These are phyloP conservation scores for Zonotrichia leucophrys DNA, from an alignment of 2,113 vertebrate species.

Conservation along the genomic window DNA sequence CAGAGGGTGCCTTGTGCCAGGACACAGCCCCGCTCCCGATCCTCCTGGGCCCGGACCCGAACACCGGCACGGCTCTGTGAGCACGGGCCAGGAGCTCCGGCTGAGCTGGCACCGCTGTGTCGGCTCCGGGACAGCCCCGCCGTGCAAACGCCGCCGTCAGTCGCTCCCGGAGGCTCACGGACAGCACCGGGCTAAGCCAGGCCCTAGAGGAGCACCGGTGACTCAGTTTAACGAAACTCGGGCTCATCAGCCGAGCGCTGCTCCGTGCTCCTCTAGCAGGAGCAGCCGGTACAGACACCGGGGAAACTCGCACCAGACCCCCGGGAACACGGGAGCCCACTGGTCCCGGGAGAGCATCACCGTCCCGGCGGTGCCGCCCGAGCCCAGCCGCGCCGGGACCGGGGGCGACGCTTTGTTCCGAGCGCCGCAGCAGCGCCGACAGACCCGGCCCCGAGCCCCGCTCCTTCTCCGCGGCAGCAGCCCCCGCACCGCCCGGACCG, in stretches of 20 bases:
- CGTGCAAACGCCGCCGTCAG: rapidly evolving
- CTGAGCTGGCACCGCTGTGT: rapidly evolving
- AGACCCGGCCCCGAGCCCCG: background rate
- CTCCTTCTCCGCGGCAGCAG: background rate
- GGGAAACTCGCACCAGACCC: rapidly evolving
- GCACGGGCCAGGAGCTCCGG: background rate
- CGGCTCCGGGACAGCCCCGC: background rate
- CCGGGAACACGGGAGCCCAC: rapidly evolving
- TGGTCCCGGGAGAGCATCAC: background rate
- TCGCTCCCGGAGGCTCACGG: background rate
- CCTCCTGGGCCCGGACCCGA: background rate
- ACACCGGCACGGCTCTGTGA: rapidly evolving
- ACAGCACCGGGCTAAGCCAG: background rate
- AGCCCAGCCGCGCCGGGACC: background rate
- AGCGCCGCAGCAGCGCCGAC: background rate
- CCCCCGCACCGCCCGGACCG: background rate
- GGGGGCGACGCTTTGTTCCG: background rate
- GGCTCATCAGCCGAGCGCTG: background rate
- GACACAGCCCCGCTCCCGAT: background rate
- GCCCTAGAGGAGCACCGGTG: rapidly evolving
- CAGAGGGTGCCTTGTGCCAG: rapidly evolving
- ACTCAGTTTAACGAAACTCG: background rate
- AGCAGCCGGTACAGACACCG: rapidly evolving
- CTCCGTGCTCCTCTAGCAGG: rapidly evolving
- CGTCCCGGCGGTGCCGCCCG: background rate